Evolutionary conservation across 2,797 vertebrate genomes (phyloP).

Genomic region (Allobates femoralis): DNA sequence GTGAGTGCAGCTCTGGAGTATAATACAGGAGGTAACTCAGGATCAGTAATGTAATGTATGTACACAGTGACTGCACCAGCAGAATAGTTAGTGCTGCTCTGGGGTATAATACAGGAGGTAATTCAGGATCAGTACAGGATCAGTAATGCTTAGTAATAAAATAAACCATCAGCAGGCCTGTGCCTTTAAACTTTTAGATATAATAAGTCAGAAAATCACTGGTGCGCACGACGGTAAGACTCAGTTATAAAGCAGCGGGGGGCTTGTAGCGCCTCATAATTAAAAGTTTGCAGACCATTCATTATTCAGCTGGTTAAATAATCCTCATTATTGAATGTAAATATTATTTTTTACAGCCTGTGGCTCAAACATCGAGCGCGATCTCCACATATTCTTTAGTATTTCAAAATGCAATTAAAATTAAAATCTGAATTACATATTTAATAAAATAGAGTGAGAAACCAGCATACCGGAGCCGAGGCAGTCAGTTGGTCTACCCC

Average conservation of each 20-base stretch:
- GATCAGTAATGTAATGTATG: too few species aligned
- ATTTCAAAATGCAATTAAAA: conserved; percentile 7
- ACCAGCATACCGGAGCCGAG: too few species aligned
- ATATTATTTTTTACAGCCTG: neutral
- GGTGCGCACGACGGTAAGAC: neutral
- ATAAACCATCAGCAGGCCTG: neutral
- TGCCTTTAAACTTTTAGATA: neutral
- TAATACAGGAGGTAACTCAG: too few species aligned
- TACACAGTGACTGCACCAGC: too few species aligned
- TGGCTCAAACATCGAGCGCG: neutral
- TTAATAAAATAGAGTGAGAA: neutral
- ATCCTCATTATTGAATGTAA: conserved; percentile 6
- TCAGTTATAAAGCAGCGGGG: neutral
- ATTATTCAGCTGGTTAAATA: conserved; percentile 10
- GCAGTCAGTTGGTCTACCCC: too few species aligned
- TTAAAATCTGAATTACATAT: neutral
- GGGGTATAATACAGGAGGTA: too few species aligned
- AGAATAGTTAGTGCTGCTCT: too few species aligned
- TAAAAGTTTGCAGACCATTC: neutral
- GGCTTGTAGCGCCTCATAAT: neutral
- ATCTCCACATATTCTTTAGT: neutral
- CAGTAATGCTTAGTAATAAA: too few species aligned
- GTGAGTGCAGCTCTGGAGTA: too few species aligned
- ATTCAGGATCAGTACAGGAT: too few species aligned
- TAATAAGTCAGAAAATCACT: neutral